Evolutionary conservation across 2,113 vertebrate species (phyloP), one percentile per base, ranked within the genome.

Genomic region (Passer domesticus): DNA sequence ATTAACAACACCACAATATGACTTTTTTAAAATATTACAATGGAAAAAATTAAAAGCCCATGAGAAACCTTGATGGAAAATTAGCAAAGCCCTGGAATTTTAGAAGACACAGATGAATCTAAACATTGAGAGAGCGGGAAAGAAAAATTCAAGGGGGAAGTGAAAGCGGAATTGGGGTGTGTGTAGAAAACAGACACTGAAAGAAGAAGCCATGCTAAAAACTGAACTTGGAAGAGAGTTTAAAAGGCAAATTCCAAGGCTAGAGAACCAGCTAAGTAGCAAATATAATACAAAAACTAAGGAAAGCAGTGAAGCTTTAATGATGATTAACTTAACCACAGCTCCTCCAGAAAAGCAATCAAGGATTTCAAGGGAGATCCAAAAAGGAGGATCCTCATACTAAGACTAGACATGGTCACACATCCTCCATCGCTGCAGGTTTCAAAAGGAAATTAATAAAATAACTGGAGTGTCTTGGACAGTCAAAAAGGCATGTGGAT

Each of bases 111-210:
- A 5, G 82, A 74, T 55, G 8, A 81, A 91, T 41, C 15, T 50
- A 83, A 87, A 46, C 6, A 70, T 0, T n/a, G 18, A 86, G 7
- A 53, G 5, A 2, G 21, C 0, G 1, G 4, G 58, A 77, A 83
- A 80, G 15, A 55, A 80, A 89, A 88, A 62, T 35, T 58, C 21
- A 62, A 62, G 12, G 15, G 9, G 2, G 1, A 7, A 5, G 7
- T 12, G 8, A 12, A 27, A 28, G 10, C 2, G 19, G 5, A 1
- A 2, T 15, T 17, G 13, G 16, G 6, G 4, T 0, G 0, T 53
- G 2, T 18, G 2, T 18, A 67, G 47, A 62, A 87, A 73, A 22
- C 12, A 79, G 12, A 49, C 12, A 27, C 1, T 49, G 24, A 52
- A 90, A 81, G 7, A 56, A 82, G 10, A 6, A 88, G 27, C 11